Conservation (phyloP, 2,797 vertebrate species). For the Smutsia temminckii region DNA sequence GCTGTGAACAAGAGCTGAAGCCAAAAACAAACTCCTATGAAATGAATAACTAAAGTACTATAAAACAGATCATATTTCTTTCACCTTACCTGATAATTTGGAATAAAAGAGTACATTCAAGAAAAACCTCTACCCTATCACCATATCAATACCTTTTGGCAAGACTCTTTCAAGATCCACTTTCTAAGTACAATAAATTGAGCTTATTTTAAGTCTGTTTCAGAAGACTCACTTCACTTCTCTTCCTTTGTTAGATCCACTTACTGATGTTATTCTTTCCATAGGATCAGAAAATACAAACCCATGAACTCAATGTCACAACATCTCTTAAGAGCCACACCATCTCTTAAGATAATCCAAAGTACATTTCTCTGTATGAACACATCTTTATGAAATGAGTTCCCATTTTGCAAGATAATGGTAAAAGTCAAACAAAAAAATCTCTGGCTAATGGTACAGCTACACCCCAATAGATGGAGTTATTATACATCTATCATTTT, state of each 20-base stretch:
- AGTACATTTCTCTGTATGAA: neutral
- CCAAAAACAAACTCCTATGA: constrained; percentile 26
- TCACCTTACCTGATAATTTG: neutral
- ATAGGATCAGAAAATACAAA: neutral
- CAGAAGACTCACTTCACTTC: neutral
- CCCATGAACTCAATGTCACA: neutral
- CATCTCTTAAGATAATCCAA: neutral
- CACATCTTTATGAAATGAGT: constrained; percentile 8
- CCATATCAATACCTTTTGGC: neutral
- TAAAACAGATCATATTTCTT: neutral
- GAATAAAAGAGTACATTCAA: neutral
- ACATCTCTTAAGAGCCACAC: too few species aligned
- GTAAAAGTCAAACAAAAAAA: neutral
- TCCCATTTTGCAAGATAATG: neutral
- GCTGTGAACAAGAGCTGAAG: constrained; percentile 13
- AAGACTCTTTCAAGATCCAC: constrained; percentile 38
- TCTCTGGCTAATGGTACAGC: neutral
- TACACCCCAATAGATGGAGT: neutral
- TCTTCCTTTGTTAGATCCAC: neutral
- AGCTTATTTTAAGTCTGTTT: constrained; percentile 26
- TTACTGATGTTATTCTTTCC: constrained; percentile 2
- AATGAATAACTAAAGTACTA: neutral
- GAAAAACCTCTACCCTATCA: neutral
- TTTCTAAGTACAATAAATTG: neutral
- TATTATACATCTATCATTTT: neutral